Conservation (phyloP, 2,113 vertebrate genomes). For the Salvelinus alpinus region DNA sequence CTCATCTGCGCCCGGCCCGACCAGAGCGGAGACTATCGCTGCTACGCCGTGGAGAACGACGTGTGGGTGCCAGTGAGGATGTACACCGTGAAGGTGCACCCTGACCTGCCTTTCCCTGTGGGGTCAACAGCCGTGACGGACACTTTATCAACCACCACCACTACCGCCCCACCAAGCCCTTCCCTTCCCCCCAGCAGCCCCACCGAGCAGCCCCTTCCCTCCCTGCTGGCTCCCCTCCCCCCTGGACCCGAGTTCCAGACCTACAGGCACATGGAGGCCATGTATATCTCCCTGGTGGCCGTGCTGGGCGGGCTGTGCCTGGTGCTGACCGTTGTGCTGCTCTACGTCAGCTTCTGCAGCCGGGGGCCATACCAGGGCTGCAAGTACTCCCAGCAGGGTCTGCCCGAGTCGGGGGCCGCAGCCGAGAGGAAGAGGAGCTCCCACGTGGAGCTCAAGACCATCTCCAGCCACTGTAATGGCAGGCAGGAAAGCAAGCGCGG, state of each 20-base stretch:
- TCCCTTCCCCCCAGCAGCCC: slow-evolving; percentile 37
- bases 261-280: slow-evolving; percentile 75
- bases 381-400: slow-evolving; percentile 77
- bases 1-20: slow-evolving; percentile 78
- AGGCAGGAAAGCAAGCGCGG: slow-evolving; percentile 58
- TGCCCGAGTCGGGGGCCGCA: slow-evolving; percentile 62
- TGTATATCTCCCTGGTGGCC: slow-evolving; percentile 85
- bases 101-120: slow-evolving; percentile 64
- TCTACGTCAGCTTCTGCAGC: slow-evolving; percentile 85
- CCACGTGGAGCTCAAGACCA: slow-evolving; percentile 84
- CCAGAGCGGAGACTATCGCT: slow-evolving; percentile 84
- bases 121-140: slow-evolving; percentile 25
- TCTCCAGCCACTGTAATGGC: slow-evolving; percentile 85
- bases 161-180: slow-evolving; percentile 18
- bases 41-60: slow-evolving; percentile 86
- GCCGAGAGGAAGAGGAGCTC: too few relatives aligned
- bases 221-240: slow-evolving; percentile 46
- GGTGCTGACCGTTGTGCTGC: slow-evolving; percentile 79
- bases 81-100: slow-evolving; percentile 82
- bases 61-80: slow-evolving; percentile 77
- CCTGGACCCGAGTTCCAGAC: slow-evolving; percentile 59
- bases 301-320: slow-evolving; percentile 85
- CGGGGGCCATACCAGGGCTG: slow-evolving; percentile 66
- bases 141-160: slow-evolving; percentile 34
- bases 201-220: slow-evolving; percentile 59